Base-by-base conservation (phyloP, 2,888 invertebrate genomes). In the Endotricha flammealis region DNA sequence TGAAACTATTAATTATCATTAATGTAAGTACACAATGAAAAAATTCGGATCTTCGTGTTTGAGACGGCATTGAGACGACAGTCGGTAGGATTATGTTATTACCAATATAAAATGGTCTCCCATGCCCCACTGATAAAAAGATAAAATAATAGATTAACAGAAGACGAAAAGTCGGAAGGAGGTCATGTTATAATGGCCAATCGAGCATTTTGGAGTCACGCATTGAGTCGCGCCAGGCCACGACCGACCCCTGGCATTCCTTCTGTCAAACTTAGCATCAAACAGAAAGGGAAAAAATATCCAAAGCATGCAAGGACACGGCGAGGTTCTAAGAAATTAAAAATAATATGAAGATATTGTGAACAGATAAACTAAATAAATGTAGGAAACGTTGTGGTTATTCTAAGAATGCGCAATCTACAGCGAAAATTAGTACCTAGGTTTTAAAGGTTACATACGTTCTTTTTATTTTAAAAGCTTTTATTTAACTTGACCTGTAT, bases 21-120 rank as follows among this genome's bases (percentile, higher is more conserved):
- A 79, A 65, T 55, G 71, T n/a, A n/a, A n/a, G n/a, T 56, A 70
- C 59, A 61, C 48, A 62, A 54, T 64, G 71, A 79, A 80, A 76
- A 73, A 71, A 68, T 64, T 65, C 54, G 67, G 70, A 75, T 76
- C 64, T 61, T 80, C 83, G 83, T 83, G 83, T 60, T 62, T 63
- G 56, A 72, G 65, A 65, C 74, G 82, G 81, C 85, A 85, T 83
- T 85, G 85, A 85, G 80, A 82, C 65, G 81, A 83, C 83, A 83
- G 74, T 73, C 59, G 64, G 57, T 71, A 64, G 77, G 71, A 80
- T 82, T 77, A 73, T 65, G 59, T 61, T 57, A 55, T 66, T 62
- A 61, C 79, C 73, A 75, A 13, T 42, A 9, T 47, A 46, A 5
- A 1, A 12, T 39, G 72, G 64, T 8, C 68, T 57, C n/a, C 47